Percentiles rank a stretch among this genome's conserved stretches.
These are phyloP conservation scores for Hyposoter dolosus DNA, from an alignment of 2,888 invertebrate species.

Conservation along the genomic window DNA sequence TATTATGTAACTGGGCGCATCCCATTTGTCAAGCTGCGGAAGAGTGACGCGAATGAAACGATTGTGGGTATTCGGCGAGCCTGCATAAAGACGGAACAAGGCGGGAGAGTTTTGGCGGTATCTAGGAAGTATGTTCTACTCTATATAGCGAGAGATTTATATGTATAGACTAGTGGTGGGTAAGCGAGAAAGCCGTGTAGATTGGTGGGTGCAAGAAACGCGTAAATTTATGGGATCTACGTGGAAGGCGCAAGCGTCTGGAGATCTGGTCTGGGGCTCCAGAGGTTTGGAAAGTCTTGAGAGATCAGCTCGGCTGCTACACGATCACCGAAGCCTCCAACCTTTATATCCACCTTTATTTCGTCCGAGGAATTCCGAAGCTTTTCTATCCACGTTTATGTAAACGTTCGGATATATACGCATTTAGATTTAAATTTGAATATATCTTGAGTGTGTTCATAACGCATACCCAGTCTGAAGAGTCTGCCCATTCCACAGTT, in stretches of 20 bases:
- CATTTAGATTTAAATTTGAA: background rate
- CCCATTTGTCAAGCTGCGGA: background rate
- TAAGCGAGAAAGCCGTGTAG: conserved; percentile 37
- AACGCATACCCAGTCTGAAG: background rate
- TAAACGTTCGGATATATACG: background rate
- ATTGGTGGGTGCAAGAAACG: conserved; percentile 63
- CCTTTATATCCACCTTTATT: conserved; percentile 21
- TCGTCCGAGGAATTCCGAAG: background rate
- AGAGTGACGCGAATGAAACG: background rate
- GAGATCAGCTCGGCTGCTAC: conserved; percentile 35
- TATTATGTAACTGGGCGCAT: background rate
- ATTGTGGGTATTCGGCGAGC: background rate
- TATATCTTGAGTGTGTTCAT: background rate
- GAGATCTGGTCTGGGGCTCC: conserved; percentile 27
- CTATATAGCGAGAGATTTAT: conserved; percentile 6
- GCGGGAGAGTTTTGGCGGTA: conserved; percentile 4
- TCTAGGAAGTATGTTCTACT: conserved; percentile 14
- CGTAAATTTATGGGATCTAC: conserved; percentile 70
- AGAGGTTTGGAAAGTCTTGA: conserved; percentile 37
- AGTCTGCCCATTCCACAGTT: conserved; percentile 3
- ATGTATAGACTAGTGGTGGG: background rate
- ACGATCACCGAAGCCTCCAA: conserved; percentile 3
- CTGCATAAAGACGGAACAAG: background rate
- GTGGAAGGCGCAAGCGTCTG: conserved; percentile 57
- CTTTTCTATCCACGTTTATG: background rate